Evolutionary conservation across 2,888 invertebrate species (phyloP).

Genomic region (Gastrophysa polygoni): DNA sequence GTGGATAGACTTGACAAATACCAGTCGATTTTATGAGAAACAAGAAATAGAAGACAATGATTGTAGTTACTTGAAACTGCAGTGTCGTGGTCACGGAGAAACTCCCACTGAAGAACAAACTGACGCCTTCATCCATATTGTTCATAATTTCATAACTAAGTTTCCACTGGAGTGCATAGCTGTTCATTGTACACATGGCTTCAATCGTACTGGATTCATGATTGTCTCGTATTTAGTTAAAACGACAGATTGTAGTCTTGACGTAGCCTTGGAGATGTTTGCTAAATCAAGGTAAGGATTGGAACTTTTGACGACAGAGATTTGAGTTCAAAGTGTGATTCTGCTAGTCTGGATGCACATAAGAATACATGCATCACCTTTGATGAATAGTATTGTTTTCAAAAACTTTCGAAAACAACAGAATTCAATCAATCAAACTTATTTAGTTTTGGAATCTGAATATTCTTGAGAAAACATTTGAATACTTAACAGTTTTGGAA

Average conservation of each 20-base stretch:
- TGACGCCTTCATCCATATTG: conserved; percentile 78
- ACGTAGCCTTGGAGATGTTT: conserved; percentile 82
- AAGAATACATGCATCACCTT: too few relatives aligned
- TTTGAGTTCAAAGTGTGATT: background rate
- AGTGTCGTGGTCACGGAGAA: conserved; percentile 91
- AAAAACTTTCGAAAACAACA: too few relatives aligned
- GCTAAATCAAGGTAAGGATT: conserved; percentile 65
- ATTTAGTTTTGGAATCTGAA: too few relatives aligned
- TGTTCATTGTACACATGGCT: conserved; percentile 97
- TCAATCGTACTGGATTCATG: conserved; percentile 96
- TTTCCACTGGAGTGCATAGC: conserved; percentile 80
- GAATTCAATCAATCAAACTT: too few relatives aligned
- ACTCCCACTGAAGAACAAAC: conserved; percentile 88
- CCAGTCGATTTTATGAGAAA: conserved; percentile 89
- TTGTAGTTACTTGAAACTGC: conserved; percentile 86
- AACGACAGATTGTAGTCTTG: conserved; percentile 80
- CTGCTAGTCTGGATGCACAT: too few relatives aligned
- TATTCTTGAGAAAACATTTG: too few relatives aligned
- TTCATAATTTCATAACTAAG: conserved; percentile 77
- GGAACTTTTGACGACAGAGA: background rate
- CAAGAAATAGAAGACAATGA: conserved; percentile 75
- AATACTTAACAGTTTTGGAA: too few relatives aligned
- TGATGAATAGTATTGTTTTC: too few relatives aligned
- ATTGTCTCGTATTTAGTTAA: conserved; percentile 91
- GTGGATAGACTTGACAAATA: conserved; percentile 97